Evolutionary conservation across 2,888 invertebrate species (phyloP), one percentile per base, ranked within the genome.

Genomic region (Nemotelus pantherinus): DNA sequence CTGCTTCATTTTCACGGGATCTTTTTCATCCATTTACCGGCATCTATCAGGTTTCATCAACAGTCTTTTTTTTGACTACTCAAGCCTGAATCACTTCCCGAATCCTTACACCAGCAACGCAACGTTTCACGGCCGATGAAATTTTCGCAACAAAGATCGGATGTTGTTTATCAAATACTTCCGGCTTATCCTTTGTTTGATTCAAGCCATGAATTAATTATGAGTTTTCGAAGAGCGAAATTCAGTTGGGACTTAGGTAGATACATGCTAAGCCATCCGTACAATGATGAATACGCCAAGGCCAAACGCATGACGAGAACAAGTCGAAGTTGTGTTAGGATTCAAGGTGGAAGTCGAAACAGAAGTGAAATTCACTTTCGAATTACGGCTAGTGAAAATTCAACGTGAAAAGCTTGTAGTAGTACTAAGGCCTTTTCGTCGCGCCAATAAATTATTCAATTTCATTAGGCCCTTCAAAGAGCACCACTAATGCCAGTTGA

Each of bases 141-240:
- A 65, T 71, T 74, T 55, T 48, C 45, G 43, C 63, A 74, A 74
- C 74, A 74, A 79, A 78, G 82, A 81, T 82, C 81, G 81, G 82
- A 81, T 81, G 81, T 82, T 82, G 81, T 82, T 82, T 81, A 82
- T 82, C 80, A 82, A 82, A 81, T 81, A 81, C 79, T 81, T 82
- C 81, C 82, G 80, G 78, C 80, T 81, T 79, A 79, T 79, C 60
- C 77, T 50, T 77, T 55, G 72, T 71, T 67, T 72, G 76, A 79
- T 68, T 76, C 76, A 63, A 78, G 76, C 80, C 77, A 65, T 82
- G 82, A 81, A 82, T 82, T 82, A 82, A 82, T 82, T 81, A 82
- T 82, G 76, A 80, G 79, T 53, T 80, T 80, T 57, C 43, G 7
- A 60, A 74, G 48, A 60, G 60, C 47, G 74, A 48, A 70, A 74